A percentile compares a stretch with the other conserved stretches of the same genome.
phyloP scores from a whole-genome alignment of 92 coral and sea anemone species.

The Heteractis magnifica region DNA sequence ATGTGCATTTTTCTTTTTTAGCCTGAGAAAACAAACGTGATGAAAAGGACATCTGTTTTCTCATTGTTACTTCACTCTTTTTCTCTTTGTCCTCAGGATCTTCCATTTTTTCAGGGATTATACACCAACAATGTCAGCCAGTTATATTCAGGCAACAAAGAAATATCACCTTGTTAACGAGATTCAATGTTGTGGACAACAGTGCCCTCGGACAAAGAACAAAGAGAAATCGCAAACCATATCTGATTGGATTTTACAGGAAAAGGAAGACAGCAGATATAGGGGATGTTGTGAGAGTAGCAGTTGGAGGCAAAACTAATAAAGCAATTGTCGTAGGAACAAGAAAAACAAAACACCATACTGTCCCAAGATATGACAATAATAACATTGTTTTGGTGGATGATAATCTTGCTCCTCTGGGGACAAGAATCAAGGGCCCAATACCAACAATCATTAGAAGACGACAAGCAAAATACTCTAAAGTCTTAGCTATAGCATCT shows the following conservation, averaged over 20 bases:
- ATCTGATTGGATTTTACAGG: conserved; percentile 91
- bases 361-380: conserved; percentile 93
- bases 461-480: conserved; percentile 92
- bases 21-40: no score
- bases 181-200: conserved; percentile 95
- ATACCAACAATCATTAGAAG: conserved; percentile 85
- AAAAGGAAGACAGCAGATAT: conserved; percentile 94
- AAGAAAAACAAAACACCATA: conserved; percentile 88
- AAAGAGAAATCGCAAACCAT: conserved; percentile 84
- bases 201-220: conserved; percentile 87
- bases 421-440: conserved; percentile 94
- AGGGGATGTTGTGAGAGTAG: conserved; percentile 96
- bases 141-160: conserved; percentile 41
- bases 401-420: conserved; percentile 95
- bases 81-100: neutral
- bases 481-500: conserved; percentile 97
- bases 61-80: no score
- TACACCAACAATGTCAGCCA: neutral
- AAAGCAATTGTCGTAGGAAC: conserved; percentile 95
- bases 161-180: conserved; percentile 74
- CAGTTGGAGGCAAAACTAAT: conserved; percentile 90
- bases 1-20: no score
- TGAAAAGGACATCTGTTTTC: no score
- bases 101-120: neutral
- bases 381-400: conserved; percentile 90